Conservation (phyloP, 2,113 vertebrate genomes). For the Clarias gariepinus region DNA sequence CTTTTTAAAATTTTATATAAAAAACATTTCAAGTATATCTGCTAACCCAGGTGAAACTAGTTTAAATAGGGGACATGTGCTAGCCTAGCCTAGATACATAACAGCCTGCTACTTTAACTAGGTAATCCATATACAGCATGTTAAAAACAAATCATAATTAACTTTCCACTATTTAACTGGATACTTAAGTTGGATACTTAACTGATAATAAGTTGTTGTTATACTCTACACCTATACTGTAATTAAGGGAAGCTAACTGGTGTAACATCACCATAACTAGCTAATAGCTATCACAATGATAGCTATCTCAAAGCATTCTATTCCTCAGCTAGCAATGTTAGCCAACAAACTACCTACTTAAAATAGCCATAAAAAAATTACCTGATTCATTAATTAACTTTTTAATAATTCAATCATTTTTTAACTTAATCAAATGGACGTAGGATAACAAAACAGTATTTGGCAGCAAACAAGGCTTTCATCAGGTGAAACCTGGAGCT, state of each 20-base stretch:
- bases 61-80: background rate
- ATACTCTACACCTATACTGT: background rate
- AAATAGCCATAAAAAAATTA: background rate
- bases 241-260: background rate
- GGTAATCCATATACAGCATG: background rate
- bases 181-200: background rate
- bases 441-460: background rate
- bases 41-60: background rate
- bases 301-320: background rate
- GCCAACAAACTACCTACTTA: background rate
- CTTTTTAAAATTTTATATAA: background rate
- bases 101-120: background rate
- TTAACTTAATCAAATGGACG: background rate
- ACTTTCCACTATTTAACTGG: no score
- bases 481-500: background rate
- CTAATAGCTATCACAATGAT: background rate
- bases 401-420: background rate
- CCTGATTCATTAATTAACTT: background rate
- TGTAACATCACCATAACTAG: background rate
- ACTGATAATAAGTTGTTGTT: background rate
- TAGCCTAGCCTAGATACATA: background rate
- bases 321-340: background rate
- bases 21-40: background rate
- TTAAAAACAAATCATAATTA: background rate
- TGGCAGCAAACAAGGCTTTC: background rate